These are phyloP conservation scores for Dryobotodes eremita DNA, from an alignment of 2,888 invertebrate genomes.

Conservation along the genomic window DNA sequence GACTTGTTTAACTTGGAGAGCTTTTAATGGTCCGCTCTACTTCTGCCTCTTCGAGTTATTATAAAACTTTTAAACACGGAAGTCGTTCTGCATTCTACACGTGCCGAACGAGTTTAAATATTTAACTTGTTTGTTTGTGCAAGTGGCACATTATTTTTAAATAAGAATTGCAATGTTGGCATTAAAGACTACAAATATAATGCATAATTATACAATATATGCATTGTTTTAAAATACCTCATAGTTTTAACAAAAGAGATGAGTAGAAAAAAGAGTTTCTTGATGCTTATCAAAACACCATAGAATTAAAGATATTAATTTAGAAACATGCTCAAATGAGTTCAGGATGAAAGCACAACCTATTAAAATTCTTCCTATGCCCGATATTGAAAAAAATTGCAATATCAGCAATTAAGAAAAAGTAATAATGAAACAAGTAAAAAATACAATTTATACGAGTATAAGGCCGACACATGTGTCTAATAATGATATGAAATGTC, in stretches of 20 bases:
- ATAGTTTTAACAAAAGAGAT: not conserved
- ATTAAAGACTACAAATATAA: not conserved
- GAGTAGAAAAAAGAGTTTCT: not conserved
- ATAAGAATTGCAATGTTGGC: not conserved
- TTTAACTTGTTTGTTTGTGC: conserved; percentile 26
- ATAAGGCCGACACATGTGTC: not conserved
- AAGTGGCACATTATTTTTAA: not conserved
- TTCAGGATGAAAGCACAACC: not conserved
- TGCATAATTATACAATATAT: not conserved
- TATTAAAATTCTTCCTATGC: not conserved
- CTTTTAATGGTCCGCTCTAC: conserved; percentile 45
- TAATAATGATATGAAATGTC: conserved; percentile 7
- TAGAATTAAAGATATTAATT: not conserved
- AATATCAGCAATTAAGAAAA: not conserved
- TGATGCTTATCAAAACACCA: not conserved
- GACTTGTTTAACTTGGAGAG: conserved; percentile 25
- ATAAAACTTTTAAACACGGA: conserved; percentile 43
- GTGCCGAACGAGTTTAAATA: conserved; percentile 25
- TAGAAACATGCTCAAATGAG: not conserved
- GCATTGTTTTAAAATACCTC: not conserved
- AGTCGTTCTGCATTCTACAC: conserved; percentile 23
- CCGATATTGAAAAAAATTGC: not conserved
- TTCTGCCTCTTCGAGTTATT: conserved; percentile 44
- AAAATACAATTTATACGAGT: not conserved
- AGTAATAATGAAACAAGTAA: not conserved